Conservation (phyloP, 2,113 vertebrate species). For the Parotia lawesii region DNA sequence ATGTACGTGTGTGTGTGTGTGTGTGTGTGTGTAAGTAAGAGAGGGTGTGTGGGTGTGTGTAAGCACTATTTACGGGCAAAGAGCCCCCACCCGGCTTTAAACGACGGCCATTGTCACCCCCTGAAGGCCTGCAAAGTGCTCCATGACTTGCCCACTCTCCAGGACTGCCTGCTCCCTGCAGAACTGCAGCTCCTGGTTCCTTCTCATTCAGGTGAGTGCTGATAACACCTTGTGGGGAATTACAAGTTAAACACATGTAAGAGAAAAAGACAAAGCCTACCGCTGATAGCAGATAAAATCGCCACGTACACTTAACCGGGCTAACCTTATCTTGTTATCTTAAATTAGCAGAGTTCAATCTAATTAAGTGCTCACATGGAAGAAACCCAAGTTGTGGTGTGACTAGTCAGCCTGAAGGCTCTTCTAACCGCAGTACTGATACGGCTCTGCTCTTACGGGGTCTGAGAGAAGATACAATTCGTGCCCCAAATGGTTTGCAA, state of each 20-base stretch:
- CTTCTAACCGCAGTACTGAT: neutral
- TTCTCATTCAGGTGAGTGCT: neutral
- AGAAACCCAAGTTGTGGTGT: slow-evolving; percentile 28
- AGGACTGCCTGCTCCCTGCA: neutral
- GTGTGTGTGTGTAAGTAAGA: neutral
- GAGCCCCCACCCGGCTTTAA: neutral
- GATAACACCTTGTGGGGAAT: neutral
- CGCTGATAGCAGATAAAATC: slow-evolving; percentile 16
- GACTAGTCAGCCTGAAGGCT: slow-evolving; percentile 7
- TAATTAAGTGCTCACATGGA: slow-evolving; percentile 51
- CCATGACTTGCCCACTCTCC: neutral
- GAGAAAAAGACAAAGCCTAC: neutral
- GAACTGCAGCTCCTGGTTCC: neutral
- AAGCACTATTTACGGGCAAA: neutral
- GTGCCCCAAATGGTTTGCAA: neutral
- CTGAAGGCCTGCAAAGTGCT: neutral
- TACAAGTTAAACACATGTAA: neutral
- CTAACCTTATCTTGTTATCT: slow-evolving; percentile 52
- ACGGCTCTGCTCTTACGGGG: neutral
- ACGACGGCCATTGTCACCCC: neutral
- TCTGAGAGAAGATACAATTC: neutral
- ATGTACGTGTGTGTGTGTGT: no score
- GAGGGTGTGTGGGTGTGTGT: neutral
- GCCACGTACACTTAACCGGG: neutral
- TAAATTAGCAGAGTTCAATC: slow-evolving; percentile 52